Evolutionary conservation across 2,113 vertebrate genomes (phyloP).

Genomic region (Pygoscelis antarcticus): DNA sequence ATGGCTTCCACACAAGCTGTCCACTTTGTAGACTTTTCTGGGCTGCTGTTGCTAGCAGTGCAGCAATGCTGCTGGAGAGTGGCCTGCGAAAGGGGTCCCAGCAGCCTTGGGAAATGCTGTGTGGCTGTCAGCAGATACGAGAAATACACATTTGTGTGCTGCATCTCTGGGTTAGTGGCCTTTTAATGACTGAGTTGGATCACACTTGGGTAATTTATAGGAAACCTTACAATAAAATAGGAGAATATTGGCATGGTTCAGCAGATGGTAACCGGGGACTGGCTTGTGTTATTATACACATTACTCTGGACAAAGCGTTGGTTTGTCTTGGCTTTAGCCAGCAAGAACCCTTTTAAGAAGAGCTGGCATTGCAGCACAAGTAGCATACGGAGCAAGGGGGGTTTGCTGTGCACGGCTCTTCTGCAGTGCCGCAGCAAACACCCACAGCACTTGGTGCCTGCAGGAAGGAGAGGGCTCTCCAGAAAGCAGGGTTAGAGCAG

Average conservation of each 20-base stretch:
- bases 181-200: not conserved
- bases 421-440: not conserved
- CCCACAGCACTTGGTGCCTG: accelerated
- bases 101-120: not conserved
- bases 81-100: not conserved
- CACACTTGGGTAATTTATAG: not conserved
- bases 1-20: not conserved
- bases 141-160: not conserved
- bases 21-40: not conserved
- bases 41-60: not conserved
- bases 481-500: not conserved
- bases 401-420: not conserved
- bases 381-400: not conserved
- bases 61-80: not conserved
- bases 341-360: not conserved
- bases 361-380: not conserved
- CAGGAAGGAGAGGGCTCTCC: not conserved
- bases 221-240: not conserved
- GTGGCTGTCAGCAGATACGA: not conserved
- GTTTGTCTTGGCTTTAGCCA: not conserved
- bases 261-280: not conserved
- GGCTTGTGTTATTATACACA: not conserved
- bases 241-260: not conserved
- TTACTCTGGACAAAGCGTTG: not conserved
- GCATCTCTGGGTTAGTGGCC: not conserved